Evolutionary conservation across 2,113 vertebrate genomes (phyloP).

Genomic region (Mixornis gularis): DNA sequence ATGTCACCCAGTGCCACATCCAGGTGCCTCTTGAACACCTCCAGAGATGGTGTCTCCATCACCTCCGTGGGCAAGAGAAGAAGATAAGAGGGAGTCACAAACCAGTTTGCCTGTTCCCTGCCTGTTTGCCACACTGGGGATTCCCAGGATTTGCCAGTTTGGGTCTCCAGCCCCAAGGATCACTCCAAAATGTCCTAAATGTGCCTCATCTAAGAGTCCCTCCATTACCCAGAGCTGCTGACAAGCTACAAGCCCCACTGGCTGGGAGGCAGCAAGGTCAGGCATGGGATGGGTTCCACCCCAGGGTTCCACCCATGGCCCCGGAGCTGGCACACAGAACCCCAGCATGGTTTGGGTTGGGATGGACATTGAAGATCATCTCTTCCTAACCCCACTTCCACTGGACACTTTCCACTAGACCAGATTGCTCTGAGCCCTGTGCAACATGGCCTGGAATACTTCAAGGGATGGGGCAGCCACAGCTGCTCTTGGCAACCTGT

Average conservation of each 20-base stretch:
- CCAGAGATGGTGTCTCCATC: not conserved
- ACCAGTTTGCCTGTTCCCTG: too few relatives aligned
- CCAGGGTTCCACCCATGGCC: accelerated
- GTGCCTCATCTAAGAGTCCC: not conserved
- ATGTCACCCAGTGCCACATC: not conserved
- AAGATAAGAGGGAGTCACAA: not conserved
- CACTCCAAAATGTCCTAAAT: not conserved
- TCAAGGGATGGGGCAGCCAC: not conserved
- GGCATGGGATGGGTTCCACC: accelerated
- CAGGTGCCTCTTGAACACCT: not conserved
- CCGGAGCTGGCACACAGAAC: not conserved
- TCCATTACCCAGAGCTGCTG: not conserved
- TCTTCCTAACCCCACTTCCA: not conserved
- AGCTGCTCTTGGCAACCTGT: not conserved
- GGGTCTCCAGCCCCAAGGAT: too few relatives aligned
- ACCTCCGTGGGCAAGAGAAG: not conserved
- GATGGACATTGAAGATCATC: not conserved
- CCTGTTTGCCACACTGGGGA: not conserved
- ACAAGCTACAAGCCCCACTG: not conserved
- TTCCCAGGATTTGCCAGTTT: not conserved
- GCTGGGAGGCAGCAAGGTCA: not conserved
- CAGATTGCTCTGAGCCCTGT: not conserved
- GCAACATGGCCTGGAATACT: not conserved
- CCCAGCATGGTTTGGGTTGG: not conserved
- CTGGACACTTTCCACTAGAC: too few relatives aligned